Base-by-base conservation (phyloP, 2,797 vertebrate genomes). In the Lutjanus campechanus region DNA sequence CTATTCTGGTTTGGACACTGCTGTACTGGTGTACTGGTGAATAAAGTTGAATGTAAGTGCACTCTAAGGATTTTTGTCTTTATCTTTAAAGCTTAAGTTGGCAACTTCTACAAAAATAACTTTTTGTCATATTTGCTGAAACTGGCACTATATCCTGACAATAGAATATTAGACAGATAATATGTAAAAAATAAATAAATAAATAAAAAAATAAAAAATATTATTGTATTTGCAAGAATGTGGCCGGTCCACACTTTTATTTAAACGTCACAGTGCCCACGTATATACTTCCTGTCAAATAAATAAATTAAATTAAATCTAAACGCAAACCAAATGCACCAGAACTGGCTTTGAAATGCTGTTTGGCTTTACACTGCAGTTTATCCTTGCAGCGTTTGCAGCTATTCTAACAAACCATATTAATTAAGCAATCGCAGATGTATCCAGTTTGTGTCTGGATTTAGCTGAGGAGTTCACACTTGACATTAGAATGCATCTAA, bases 401-500 rank as follows among this genome's bases (percentile, higher is more conserved):
- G 9, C 55, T 22, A 22, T 7, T 55, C 5, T 44, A 55, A 68
- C n/a, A 29, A 46, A 55, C 13, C 10, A 19, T n/a, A 61, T 43
- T 62, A 11, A 53, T 46, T 54, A 68, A 61, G 51, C 12, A 36
- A 36, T 16, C 8, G 19, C 46, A 54, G 41, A 73, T 40, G 20
- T 29, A 36, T 68, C 17, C 6, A 56, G 20, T 49, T 40, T 53
- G 9, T 69, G 58, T 8, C 25, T 16, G 11, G 3, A 54, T 68
- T 47, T 17, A 70, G 25, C 13, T 54, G 29, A 63, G 29, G 19
- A 41, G 20, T 59, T 81, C 29, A 55, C 58, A 69, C 46, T 36
- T 20, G 20, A 61, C 20, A 59, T 62, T 16, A 47, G 0, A 68
- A 85, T 71, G 50, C 68, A 86, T 73, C 43, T 50, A 19, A 41